Evolutionary conservation across 2,113 vertebrate genomes (phyloP).

Genomic region (Bagarius yarrelli): DNA sequence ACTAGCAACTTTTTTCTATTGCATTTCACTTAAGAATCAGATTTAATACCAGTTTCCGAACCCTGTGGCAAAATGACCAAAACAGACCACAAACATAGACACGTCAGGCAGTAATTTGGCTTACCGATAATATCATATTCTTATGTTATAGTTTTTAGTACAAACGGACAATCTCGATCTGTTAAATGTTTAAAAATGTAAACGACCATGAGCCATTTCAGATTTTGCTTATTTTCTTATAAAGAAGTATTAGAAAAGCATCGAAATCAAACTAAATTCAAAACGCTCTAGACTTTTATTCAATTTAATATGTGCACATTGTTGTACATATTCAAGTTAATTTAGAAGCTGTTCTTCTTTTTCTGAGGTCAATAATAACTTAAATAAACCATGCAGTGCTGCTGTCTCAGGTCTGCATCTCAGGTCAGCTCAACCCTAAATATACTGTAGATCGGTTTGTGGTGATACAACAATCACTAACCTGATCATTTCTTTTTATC

Average conservation of each 20-base stretch:
- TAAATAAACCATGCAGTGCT: conserved; percentile 10
- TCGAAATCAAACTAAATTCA: not conserved
- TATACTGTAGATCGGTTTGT: not conserved
- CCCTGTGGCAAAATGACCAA: conserved; percentile 42
- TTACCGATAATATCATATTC: not conserved
- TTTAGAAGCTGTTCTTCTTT: not conserved
- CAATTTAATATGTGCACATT: not conserved
- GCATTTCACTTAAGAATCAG: not conserved
- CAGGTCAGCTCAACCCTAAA: conserved; percentile 5
- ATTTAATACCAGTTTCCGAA: not conserved
- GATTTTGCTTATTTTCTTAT: not conserved
- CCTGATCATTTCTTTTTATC: not conserved
- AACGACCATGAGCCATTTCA: not conserved
- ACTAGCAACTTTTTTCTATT: not conserved
- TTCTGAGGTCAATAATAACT: not conserved
- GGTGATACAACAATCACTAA: not conserved
- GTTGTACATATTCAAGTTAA: not conserved
- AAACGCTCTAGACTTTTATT: not conserved
- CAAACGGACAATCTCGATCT: not conserved
- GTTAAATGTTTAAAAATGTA: not conserved
- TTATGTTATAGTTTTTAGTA: not conserved
- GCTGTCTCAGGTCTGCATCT: not conserved
- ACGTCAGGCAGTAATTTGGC: not conserved
- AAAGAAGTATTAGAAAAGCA: not conserved
- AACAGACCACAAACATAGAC: conserved; percentile 42